phyloP scores from a whole-genome alignment of 2,888 invertebrate genomes.

The Dione vanillae region DNA sequence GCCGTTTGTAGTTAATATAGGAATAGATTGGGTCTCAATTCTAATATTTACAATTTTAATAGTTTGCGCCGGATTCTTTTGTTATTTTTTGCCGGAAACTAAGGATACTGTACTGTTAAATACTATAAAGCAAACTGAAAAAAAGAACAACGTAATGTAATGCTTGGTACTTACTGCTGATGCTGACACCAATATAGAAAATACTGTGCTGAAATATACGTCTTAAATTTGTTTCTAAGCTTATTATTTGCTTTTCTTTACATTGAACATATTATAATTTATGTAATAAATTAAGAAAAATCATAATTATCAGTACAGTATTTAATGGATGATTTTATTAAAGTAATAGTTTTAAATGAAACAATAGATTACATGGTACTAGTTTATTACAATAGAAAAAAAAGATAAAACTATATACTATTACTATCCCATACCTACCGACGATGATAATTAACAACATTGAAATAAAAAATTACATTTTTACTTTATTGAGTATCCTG shows the following conservation, averaged over 20 bases:
- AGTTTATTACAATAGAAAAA: conserved; percentile 6
- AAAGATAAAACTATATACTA: not conserved
- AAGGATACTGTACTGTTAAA: conserved; percentile 88
- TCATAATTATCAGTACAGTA: no score
- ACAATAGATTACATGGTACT: not conserved
- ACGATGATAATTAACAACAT: not conserved
- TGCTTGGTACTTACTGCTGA: not conserved
- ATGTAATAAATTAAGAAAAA: no score
- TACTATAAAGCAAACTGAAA: conserved; percentile 90
- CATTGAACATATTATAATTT: no score
- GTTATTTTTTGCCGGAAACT: conserved; percentile 90
- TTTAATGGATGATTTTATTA: no score
- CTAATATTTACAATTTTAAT: conserved; percentile 87
- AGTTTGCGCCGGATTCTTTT: conserved; percentile 85
- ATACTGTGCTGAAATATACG: no score
- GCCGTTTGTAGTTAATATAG: conserved; percentile 89
- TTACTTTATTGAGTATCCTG: conserved; percentile 68
- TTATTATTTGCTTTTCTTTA: no score
- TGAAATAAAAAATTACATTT: conserved; percentile 15
- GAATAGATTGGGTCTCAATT: conserved; percentile 85
- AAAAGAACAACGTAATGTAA: conserved; percentile 6
- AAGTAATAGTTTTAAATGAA: not conserved
- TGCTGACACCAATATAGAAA: no score
- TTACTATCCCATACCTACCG: not conserved
- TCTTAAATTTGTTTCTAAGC: no score